Evolutionary conservation across 2,113 vertebrate genomes (phyloP).

Genomic region (Pedionomus torquatus): DNA sequence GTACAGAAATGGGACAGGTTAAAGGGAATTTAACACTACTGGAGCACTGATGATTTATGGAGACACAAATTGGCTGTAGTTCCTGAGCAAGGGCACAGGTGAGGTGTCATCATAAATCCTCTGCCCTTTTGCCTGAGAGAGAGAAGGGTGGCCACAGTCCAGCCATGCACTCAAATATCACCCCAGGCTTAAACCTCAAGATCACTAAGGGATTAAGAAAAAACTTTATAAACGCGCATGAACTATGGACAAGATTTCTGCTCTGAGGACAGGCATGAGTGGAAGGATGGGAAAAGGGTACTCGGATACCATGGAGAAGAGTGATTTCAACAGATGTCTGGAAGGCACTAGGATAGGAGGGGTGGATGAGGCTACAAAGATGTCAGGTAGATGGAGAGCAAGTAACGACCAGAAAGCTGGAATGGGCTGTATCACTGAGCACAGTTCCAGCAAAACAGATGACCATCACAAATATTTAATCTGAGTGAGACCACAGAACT

Average conservation of each 20-base stretch:
- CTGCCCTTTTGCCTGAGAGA: not conserved
- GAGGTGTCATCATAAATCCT: not conserved
- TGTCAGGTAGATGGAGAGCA: not conserved
- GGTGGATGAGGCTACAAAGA: not conserved
- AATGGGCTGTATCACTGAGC: not conserved
- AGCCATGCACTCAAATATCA: not conserved
- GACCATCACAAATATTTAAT: not conserved
- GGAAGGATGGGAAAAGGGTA: not conserved
- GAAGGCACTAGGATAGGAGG: not conserved
- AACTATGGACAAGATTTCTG: conserved; percentile 22
- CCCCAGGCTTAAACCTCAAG: not conserved
- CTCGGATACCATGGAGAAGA: not conserved
- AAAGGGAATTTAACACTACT: not conserved
- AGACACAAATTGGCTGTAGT: not conserved
- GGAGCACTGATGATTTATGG: not conserved
- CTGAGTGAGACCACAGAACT: not conserved
- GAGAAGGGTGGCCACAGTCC: not conserved
- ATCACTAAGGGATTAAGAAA: conserved; percentile 5
- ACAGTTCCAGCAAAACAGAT: not conserved
- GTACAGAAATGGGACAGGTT: not conserved
- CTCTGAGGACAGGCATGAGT: not conserved
- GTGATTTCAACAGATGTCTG: conserved; percentile 5
- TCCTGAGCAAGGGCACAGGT: not conserved
- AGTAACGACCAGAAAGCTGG: not conserved
- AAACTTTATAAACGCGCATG: not conserved